phyloP scores from a whole-genome alignment of 2,888 invertebrate species.

The Phortica magna region DNA sequence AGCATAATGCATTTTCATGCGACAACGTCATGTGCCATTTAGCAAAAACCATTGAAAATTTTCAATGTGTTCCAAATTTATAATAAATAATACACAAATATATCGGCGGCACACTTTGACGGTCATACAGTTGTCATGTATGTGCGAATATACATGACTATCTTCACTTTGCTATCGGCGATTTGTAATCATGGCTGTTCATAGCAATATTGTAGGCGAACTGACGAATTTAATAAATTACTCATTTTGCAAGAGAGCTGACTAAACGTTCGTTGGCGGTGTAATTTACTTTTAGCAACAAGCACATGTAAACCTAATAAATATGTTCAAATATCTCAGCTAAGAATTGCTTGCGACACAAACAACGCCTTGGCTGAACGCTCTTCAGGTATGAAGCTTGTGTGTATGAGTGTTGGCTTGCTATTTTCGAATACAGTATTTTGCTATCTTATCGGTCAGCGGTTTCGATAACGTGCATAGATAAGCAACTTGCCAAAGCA shows the following conservation, averaged over 20 bases:
- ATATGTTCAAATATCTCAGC: too few relatives aligned
- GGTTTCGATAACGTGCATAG: neutral
- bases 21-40: neutral
- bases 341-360: too few relatives aligned
- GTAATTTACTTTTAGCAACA: too few relatives aligned
- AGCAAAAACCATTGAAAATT: conserved; percentile 18
- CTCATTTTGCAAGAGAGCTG: too few relatives aligned
- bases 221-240: too few relatives aligned
- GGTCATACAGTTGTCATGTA: neutral
- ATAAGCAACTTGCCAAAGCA: neutral
- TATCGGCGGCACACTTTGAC: neutral
- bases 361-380: neutral
- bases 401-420: neutral
- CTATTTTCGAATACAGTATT: too few relatives aligned
- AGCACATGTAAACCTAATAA: too few relatives aligned
- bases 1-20: neutral
- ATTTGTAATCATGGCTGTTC: neutral
- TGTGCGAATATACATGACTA: neutral
- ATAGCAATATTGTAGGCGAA: neutral
- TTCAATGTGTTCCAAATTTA: neutral
- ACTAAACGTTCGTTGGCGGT: too few relatives aligned
- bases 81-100: neutral
- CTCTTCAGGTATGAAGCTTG: neutral
- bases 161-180: neutral
- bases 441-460: conserved; percentile 11